Evolutionary conservation across 1,140 invertebrate species (phyloP).

Genomic region (Phthorimaea operculella): DNA sequence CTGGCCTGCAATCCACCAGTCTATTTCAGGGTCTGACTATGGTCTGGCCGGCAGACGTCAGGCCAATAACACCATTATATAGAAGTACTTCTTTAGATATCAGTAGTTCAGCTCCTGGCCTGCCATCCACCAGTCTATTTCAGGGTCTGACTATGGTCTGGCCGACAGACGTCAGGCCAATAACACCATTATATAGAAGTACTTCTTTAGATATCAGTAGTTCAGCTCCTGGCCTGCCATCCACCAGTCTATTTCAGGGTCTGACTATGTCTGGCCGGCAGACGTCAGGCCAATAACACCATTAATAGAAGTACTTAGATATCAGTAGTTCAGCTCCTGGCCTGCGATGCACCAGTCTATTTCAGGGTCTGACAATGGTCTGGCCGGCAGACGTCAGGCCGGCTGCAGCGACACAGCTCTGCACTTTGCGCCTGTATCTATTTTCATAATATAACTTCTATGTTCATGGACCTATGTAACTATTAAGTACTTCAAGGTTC

Average conservation of each 20-base stretch:
- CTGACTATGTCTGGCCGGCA: slow-evolving; percentile 26
- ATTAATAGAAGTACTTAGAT: too few species aligned
- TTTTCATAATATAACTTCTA: too few species aligned
- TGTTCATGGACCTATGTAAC: too few species aligned
- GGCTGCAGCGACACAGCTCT: slow-evolving; percentile 53
- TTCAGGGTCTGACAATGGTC: slow-evolving; percentile 35
- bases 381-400: slow-evolving; percentile 27
- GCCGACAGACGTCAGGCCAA: slow-evolving; percentile 27
- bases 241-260: slow-evolving; percentile 43
- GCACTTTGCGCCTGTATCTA: slow-evolving; percentile 57
- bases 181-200: too few species aligned
- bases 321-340: slow-evolving; percentile 18
- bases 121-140: slow-evolving; percentile 39
- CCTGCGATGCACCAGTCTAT: slow-evolving; percentile 33
- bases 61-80: too few species aligned
- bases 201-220: too few species aligned
- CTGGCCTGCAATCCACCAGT: slow-evolving; percentile 23
- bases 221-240: slow-evolving; percentile 23
- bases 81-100: too few species aligned
- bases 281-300: slow-evolving; percentile 32
- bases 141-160: slow-evolving; percentile 29
- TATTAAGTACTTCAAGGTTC: too few species aligned
- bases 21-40: slow-evolving; percentile 44
- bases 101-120: slow-evolving; percentile 19
- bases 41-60: slow-evolving; percentile 23